A percentile compares a stretch with the other conserved stretches of the same genome.
Evolutionary conservation across 2,797 vertebrate genomes (phyloP).

Genomic region (Nannoperca obscura): DNA sequence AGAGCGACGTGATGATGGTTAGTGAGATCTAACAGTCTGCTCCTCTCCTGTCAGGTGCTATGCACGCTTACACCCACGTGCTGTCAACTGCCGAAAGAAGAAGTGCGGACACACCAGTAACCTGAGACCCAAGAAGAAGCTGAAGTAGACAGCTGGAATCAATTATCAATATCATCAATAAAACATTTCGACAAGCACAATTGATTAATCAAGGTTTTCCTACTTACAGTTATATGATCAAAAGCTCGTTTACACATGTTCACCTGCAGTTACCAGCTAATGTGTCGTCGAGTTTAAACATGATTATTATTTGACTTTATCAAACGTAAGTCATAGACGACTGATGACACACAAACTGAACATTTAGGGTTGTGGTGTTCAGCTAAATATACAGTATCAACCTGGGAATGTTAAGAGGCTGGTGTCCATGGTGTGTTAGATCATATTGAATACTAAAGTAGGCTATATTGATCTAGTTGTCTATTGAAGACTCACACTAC

Average conservation of each 20-base stretch:
- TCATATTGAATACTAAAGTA: not conserved
- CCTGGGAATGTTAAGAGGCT: not conserved
- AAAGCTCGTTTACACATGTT: not conserved
- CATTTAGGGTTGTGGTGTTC: not conserved
- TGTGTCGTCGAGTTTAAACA: not conserved
- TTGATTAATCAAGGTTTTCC: not conserved
- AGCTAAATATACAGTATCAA: not conserved
- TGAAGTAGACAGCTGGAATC: constrained; percentile 83
- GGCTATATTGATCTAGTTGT: not conserved
- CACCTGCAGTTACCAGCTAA: not conserved
- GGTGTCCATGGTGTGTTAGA: not conserved
- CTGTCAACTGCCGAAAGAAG: constrained; percentile 92
- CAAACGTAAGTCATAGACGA: not conserved
- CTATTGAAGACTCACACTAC: not conserved
- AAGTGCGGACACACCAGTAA: constrained; percentile 93
- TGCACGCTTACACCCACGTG: constrained; percentile 87
- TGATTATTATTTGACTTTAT: not conserved
- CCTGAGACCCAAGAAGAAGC: constrained; percentile 92
- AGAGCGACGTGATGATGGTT: not conserved
- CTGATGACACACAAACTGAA: not conserved
- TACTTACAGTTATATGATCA: not conserved
- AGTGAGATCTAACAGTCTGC: not conserved
- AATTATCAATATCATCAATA: constrained; percentile 5
- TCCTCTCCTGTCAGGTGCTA: constrained; percentile 82
- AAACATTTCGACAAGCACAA: constrained; percentile 3